Conservation (phyloP, 2,797 vertebrate species). For the Otus scops region DNA sequence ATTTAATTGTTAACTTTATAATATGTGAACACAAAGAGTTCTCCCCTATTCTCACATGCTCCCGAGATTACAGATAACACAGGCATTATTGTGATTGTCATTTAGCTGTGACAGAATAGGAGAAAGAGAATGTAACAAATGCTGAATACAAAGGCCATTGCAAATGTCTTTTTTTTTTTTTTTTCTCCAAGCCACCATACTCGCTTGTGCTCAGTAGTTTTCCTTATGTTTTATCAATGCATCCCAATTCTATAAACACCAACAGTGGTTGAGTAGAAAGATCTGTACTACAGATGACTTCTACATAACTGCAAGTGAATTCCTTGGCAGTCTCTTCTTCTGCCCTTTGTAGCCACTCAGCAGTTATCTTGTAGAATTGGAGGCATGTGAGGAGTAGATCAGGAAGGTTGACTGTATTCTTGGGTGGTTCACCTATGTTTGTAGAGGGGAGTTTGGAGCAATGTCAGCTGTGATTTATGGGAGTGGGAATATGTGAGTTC, state of each 20-base stretch:
- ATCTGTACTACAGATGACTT: neutral
- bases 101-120: neutral
- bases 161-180: neutral
- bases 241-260: neutral
- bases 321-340: neutral
- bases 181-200: fast-evolving
- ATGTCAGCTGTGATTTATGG: neutral
- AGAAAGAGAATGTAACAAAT: neutral
- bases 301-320: neutral
- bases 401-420: neutral
- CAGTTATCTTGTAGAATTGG: neutral
- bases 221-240: neutral
- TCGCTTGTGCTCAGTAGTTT: neutral
- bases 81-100: neutral
- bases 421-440: neutral
- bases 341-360: neutral
- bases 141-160: neutral
- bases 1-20: neutral
- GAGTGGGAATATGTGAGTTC: neutral
- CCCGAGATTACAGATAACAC: neutral
- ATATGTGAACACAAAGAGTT: neutral
- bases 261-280: neutral
- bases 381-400: neutral
- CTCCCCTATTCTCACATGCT: neutral
- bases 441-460: neutral